Evolutionary conservation across 2,113 vertebrate genomes (phyloP).

Genomic region (Callionymus lyra): DNA sequence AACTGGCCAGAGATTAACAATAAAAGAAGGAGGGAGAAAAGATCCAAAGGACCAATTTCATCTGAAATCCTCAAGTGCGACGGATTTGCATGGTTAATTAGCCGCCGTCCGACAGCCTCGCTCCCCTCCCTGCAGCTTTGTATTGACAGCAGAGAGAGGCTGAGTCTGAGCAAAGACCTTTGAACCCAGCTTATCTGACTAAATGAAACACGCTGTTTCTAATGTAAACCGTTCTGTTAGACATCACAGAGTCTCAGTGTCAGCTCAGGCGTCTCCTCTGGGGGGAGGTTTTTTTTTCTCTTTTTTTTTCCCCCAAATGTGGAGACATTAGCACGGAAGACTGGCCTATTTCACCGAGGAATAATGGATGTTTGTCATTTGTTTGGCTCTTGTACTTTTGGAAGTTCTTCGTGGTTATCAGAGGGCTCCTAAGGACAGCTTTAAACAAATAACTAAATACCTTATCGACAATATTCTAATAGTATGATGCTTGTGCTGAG

Average conservation of each 20-base stretch:
- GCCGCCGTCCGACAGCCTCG: conserved; percentile 27
- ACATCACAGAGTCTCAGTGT: conserved; percentile 31
- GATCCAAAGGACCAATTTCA: conserved; percentile 65
- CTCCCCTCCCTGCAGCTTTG: conserved; percentile 41
- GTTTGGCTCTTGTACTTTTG: conserved; percentile 6
- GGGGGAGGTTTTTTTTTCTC: not conserved
- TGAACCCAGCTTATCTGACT: conserved; percentile 65
- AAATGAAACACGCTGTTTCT: conserved; percentile 64
- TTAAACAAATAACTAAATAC: no score
- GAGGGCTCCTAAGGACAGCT: no score
- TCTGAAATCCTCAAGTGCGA: conserved; percentile 53
- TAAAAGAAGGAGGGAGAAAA: conserved; percentile 22
- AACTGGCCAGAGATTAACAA: conserved; percentile 44
- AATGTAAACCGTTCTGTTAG: conserved; percentile 52
- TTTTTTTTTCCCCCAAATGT: not conserved
- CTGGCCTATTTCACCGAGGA: conserved; percentile 37
- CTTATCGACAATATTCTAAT: no score
- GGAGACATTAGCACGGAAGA: conserved; percentile 13
- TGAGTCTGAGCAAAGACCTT: conserved; percentile 39
- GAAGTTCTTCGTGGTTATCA: not conserved
- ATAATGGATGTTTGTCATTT: conserved; percentile 21
- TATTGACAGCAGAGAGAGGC: conserved; percentile 62
- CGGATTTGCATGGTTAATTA: conserved; percentile 68
- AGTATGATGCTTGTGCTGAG: no score
- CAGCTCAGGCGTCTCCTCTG: conserved; percentile 16